Percentiles rank a stretch among this genome's conserved stretches.
These are phyloP conservation scores for Anthonomus grandis DNA, from an alignment of 1,140 invertebrate genomes.

Conservation along the genomic window DNA sequence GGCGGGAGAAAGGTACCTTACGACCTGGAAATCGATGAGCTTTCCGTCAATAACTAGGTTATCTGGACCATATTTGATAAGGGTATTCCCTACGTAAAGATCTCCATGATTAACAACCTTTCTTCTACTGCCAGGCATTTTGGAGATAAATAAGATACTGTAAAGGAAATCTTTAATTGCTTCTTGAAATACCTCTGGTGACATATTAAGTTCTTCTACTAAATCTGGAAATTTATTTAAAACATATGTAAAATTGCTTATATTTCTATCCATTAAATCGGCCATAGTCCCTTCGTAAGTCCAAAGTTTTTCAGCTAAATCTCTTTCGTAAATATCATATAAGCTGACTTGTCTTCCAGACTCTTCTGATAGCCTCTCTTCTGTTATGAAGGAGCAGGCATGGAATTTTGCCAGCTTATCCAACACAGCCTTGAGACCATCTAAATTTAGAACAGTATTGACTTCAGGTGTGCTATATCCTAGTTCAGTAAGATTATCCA, in stretches of 20 bases:
- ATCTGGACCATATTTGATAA: background rate
- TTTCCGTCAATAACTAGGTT: background rate
- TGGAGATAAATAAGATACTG: background rate
- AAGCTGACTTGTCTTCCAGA: background rate
- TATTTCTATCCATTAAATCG: background rate
- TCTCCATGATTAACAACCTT: constrained; percentile 15
- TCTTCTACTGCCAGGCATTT: background rate
- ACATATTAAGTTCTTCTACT: background rate
- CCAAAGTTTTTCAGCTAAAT: background rate
- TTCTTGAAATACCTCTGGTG: background rate
- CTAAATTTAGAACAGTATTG: constrained; percentile 1
- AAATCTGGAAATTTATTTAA: background rate
- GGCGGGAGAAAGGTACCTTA: constrained; percentile 2
- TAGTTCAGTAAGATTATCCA: constrained; percentile 6
- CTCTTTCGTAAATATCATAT: background rate
- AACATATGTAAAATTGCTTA: background rate
- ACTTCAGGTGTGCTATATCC: background rate
- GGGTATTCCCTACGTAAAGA: constrained; percentile 7
- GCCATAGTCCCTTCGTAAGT: background rate
- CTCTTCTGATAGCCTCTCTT: constrained; percentile 8
- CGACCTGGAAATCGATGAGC: constrained; percentile 16
- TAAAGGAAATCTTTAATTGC: background rate
- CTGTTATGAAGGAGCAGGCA: constrained; percentile 5
- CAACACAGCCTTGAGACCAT: background rate
- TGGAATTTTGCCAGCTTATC: constrained; percentile 12